Conservation (phyloP, 2,888 invertebrate genomes). For the Xanthostigma xanthostigma region DNA sequence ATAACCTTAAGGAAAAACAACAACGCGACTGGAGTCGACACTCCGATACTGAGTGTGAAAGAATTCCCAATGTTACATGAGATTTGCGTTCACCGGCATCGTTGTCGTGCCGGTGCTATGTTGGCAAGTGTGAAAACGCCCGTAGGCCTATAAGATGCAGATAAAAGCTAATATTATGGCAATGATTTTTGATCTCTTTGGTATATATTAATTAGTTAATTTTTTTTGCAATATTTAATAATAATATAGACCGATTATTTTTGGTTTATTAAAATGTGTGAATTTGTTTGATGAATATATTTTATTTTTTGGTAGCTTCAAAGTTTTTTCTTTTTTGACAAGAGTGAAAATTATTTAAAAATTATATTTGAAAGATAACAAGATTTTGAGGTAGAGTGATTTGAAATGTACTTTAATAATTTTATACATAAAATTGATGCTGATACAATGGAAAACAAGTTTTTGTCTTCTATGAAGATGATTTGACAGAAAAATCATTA, state of each 20-base stretch:
- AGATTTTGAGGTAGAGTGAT: conserved; percentile 4
- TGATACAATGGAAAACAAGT: too few relatives aligned
- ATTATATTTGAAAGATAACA: conserved; percentile 5
- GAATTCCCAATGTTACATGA: too few relatives aligned
- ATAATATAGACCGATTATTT: conserved; percentile 7
- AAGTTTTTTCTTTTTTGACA: conserved; percentile 15
- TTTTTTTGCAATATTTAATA: conserved; percentile 4
- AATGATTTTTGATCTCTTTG: conserved; percentile 27
- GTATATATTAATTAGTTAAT: conserved; percentile 15
- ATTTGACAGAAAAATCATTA: too few relatives aligned
- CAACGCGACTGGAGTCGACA: too few relatives aligned
- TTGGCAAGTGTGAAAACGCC: too few relatives aligned
- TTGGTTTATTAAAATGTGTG: conserved; percentile 5
- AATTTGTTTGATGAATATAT: conserved; percentile 3
- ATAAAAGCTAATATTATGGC: conserved; percentile 17
- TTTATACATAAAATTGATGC: too few relatives aligned
- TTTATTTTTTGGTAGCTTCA: conserved; percentile 20
- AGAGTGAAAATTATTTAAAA: conserved; percentile 8
- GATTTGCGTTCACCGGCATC: too few relatives aligned
- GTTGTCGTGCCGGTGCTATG: too few relatives aligned
- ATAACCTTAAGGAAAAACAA: too few relatives aligned
- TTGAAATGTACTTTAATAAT: conserved; percentile 8
- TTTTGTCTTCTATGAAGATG: too few relatives aligned
- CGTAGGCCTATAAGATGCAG: too few relatives aligned
- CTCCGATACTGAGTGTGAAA: too few relatives aligned